Evolutionary conservation across 2,888 invertebrate species (phyloP).

Genomic region (Apantesis nais): DNA sequence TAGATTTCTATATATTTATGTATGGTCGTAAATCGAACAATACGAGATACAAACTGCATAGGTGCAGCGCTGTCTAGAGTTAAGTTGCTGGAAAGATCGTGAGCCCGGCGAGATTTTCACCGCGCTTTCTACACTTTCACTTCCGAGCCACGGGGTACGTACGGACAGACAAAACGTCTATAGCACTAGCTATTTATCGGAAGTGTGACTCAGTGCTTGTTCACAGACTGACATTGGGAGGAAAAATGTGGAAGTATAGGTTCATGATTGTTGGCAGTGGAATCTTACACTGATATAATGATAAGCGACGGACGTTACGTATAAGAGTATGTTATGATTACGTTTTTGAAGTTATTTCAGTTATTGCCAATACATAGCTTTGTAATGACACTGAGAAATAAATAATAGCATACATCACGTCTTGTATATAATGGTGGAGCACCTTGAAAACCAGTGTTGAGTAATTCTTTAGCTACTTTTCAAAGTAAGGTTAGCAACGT

Average conservation of each 20-base stretch:
- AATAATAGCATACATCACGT: neutral
- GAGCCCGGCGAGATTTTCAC: slow-evolving; percentile 60
- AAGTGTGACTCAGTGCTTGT: slow-evolving; percentile 61
- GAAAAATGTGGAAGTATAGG: slow-evolving; percentile 39
- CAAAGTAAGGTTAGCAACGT: too few species aligned
- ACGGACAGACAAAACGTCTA: slow-evolving; percentile 64
- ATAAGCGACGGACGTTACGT: neutral
- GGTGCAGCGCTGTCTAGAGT: slow-evolving; percentile 56
- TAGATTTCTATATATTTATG: slow-evolving; percentile 33
- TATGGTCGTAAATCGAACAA: slow-evolving; percentile 37
- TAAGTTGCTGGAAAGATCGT: slow-evolving; percentile 55
- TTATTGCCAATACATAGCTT: neutral
- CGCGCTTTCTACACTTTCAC: slow-evolving; percentile 74
- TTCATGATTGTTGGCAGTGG: neutral
- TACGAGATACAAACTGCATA: slow-evolving; percentile 51
- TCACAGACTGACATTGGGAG: slow-evolving; percentile 47
- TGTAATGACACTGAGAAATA: neutral
- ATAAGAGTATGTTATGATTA: too few species aligned
- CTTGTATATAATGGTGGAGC: too few species aligned
- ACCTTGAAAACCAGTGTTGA: too few species aligned
- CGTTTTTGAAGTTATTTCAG: neutral
- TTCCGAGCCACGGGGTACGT: slow-evolving; percentile 54
- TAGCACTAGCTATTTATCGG: slow-evolving; percentile 58
- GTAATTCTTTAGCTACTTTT: too few species aligned
- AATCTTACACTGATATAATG: neutral